Evolutionary conservation across 1,140 invertebrate species (phyloP).

Genomic region (Daktulosphaira vitifoliae): DNA sequence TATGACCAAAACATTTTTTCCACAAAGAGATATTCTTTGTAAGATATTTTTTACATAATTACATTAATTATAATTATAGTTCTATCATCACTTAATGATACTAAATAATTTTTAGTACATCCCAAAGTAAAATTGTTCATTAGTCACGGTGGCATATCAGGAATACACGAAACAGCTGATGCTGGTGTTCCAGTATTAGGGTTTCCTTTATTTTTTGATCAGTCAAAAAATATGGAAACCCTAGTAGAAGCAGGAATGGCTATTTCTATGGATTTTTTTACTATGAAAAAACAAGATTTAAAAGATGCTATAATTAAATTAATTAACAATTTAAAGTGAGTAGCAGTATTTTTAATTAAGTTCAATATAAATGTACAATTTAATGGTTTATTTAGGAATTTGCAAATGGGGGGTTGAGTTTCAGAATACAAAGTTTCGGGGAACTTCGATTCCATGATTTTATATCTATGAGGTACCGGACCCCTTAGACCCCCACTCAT

Average conservation of each 20-base stretch:
- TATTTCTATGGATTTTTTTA: slow-evolving; percentile 40
- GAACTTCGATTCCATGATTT: too few species aligned
- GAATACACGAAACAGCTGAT: slow-evolving; percentile 59
- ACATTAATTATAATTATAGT: background rate
- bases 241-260: slow-evolving; percentile 39
- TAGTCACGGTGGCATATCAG: slow-evolving; percentile 60
- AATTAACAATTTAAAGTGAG: background rate
- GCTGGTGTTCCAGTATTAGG: slow-evolving; percentile 60
- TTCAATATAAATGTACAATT: too few species aligned
- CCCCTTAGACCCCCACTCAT: too few species aligned
- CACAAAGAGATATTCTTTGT: too few species aligned
- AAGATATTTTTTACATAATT: too few species aligned
- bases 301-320: background rate
- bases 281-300: slow-evolving; percentile 41
- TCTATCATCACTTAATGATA: too few species aligned
- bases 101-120: slow-evolving; percentile 52
- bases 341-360: too few species aligned
- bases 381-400: too few species aligned
- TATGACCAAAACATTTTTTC: too few species aligned
- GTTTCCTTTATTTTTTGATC: slow-evolving; percentile 57
- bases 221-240: slow-evolving; percentile 45
- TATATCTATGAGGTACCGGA: too few species aligned
- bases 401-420: too few species aligned
- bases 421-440: too few species aligned
- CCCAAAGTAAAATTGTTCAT: slow-evolving; percentile 58